These are phyloP conservation scores for Conchocele bisecta DNA, from an alignment of 2,888 invertebrate species.

Conservation along the genomic window DNA sequence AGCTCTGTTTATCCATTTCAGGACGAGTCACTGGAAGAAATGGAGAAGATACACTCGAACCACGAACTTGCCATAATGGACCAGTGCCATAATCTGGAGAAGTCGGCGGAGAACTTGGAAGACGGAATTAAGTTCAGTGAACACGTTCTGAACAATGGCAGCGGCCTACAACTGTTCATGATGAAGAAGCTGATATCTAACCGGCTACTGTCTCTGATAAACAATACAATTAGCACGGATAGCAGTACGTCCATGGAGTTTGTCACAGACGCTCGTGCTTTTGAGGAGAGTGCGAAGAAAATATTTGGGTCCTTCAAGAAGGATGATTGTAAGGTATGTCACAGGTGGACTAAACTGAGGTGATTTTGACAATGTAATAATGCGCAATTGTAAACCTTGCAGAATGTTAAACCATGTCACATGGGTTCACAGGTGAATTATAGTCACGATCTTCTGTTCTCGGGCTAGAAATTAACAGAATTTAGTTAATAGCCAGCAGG, in stretches of 20 bases:
- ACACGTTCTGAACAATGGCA: slow-evolving; percentile 91
- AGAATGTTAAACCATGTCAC: no score
- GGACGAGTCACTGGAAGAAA: slow-evolving; percentile 86
- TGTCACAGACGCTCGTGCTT: slow-evolving; percentile 90
- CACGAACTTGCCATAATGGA: slow-evolving; percentile 96
- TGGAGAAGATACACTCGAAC: slow-evolving; percentile 87
- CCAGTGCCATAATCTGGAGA: slow-evolving; percentile 90
- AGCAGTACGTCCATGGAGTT: slow-evolving; percentile 89
- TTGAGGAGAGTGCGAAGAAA: slow-evolving; percentile 88
- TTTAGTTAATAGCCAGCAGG: no score
- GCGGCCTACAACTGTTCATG: slow-evolving; percentile 87
- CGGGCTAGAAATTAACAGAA: no score
- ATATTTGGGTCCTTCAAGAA: slow-evolving; percentile 78
- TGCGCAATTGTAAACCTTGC: no score
- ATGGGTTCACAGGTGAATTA: no score
- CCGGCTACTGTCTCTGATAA: slow-evolving; percentile 91
- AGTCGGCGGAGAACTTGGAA: slow-evolving; percentile 92
- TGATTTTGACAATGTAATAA: no score
- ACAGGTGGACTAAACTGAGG: no score
- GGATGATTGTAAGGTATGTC: slow-evolving; percentile 65
- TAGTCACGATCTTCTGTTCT: no score
- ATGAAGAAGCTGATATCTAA: slow-evolving; percentile 90
- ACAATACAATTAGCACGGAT: slow-evolving; percentile 92
- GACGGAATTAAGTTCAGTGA: slow-evolving; percentile 93
- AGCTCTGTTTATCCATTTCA: no score